phyloP scores from a whole-genome alignment of 2,888 invertebrate species.

The Clostera curtula region DNA sequence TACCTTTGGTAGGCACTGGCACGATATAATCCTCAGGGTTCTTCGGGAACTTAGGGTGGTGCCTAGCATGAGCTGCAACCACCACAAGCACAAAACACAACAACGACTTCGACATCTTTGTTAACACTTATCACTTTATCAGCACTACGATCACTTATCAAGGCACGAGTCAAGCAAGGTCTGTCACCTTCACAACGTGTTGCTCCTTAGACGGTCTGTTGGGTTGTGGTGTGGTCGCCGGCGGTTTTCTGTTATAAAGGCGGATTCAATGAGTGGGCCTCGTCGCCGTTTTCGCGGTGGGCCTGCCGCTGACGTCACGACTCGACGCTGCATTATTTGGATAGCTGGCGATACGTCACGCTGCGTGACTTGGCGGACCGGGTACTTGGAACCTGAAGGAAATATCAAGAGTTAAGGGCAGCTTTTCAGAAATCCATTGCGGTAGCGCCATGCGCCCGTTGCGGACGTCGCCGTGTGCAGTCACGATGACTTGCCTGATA shows the following conservation, averaged over 20 bases:
- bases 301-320: too few relatives aligned
- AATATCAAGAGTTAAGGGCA: too few relatives aligned
- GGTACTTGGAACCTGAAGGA: too few relatives aligned
- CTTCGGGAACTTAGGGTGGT: slow-evolving; percentile 52
- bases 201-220: slow-evolving; percentile 43
- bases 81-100: slow-evolving; percentile 45
- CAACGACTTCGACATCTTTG: slow-evolving; percentile 47
- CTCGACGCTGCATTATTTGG: too few relatives aligned
- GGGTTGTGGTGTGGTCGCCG: slow-evolving; percentile 41
- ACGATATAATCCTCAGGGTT: slow-evolving; percentile 24
- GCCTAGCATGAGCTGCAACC: slow-evolving; percentile 37
- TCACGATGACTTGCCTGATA: too few relatives aligned
- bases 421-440: too few relatives aligned
- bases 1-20: slow-evolving; percentile 45
- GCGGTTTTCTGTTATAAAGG: slow-evolving; percentile 54
- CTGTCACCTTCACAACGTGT: slow-evolving; percentile 38
- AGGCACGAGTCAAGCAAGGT: slow-evolving; percentile 17
- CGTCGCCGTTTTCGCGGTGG: slow-evolving; percentile 23
- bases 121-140: slow-evolving; percentile 22
- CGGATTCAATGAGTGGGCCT: slow-evolving; percentile 36
- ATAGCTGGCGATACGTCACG: too few relatives aligned
- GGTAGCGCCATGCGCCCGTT: too few relatives aligned
- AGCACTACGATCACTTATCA: slow-evolving; percentile 31
- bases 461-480: too few relatives aligned
- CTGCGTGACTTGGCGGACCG: too few relatives aligned